Percentiles rank a stretch among this genome's conserved stretches.
phyloP scores from a whole-genome alignment of 1,140 invertebrate species.

The Homalodisca vitripennis region DNA sequence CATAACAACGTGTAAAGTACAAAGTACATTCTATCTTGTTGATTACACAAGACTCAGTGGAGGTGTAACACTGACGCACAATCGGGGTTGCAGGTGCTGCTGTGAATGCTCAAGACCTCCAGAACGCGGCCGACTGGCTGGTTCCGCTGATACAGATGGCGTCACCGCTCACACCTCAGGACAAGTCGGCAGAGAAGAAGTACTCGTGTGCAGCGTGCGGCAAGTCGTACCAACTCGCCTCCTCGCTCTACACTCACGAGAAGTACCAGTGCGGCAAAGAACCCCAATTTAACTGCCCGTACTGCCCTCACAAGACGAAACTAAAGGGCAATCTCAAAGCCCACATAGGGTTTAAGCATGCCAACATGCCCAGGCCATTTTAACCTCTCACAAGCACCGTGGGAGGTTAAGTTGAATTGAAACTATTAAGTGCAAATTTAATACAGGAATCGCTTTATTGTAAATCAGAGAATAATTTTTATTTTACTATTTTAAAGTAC shows the following conservation, averaged over 20 bases:
- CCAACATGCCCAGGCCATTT: conserved; percentile 29
- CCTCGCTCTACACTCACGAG: conserved; percentile 33
- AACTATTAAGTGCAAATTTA: no score
- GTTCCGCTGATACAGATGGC: conserved; percentile 21
- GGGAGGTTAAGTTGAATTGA: no score
- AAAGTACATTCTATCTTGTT: no score
- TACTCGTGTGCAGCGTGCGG: conserved; percentile 23
- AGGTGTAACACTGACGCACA: background rate
- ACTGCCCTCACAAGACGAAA: conserved; percentile 57
- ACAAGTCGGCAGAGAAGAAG: conserved; percentile 12
- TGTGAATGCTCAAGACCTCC: background rate
- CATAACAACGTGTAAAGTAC: no score
- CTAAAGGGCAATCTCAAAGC: conserved; percentile 56
- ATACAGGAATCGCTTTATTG: no score
- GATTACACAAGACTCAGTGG: background rate
- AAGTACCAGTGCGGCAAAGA: conserved; percentile 56
- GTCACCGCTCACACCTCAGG: background rate
- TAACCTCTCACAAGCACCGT: no score
- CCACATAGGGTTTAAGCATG: conserved; percentile 43
- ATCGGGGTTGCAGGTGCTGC: background rate
- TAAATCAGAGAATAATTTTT: no score
- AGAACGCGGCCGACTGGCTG: conserved; percentile 18
- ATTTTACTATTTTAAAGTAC: no score
- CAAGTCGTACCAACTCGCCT: conserved; percentile 25
- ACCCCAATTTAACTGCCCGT: conserved; percentile 56